These are phyloP conservation scores for Calcarius ornatus DNA, from an alignment of 2,113 vertebrate genomes.

Conservation along the genomic window DNA sequence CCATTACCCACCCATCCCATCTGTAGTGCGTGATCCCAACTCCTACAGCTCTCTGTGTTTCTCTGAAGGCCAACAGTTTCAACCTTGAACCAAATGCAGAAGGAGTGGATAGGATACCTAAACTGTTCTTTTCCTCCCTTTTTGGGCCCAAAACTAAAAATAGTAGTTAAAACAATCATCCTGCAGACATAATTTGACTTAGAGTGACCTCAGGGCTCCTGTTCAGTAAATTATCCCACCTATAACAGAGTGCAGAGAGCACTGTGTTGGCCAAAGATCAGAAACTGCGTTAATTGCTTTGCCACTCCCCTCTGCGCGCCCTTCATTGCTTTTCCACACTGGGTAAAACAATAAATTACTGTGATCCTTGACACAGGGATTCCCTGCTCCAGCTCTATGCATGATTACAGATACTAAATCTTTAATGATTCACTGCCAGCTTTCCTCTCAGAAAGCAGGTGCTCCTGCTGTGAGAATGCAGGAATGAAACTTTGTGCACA, in stretches of 20 bases:
- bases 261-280: slow-evolving; percentile 4
- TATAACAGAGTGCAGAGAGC: not conserved
- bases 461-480: not conserved
- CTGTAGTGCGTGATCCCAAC: not conserved
- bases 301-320: not conserved
- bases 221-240: not conserved
- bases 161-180: not conserved
- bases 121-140: not conserved
- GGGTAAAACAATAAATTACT: not conserved
- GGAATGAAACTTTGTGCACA: not conserved
- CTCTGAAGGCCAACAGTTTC: not conserved
- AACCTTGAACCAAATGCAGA: not conserved
- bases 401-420: not conserved
- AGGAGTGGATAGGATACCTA: not conserved
- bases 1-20: not conserved
- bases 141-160: not conserved
- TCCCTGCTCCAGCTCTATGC: not conserved
- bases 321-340: not conserved
- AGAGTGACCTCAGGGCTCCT: not conserved
- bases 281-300: not conserved
- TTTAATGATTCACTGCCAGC: not conserved
- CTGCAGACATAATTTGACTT: not conserved
- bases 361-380: not conserved
- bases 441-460: not conserved
- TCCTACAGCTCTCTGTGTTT: not conserved